phyloP scores from a whole-genome alignment of 2,888 invertebrate species.

The Podotricha telesiphe region DNA sequence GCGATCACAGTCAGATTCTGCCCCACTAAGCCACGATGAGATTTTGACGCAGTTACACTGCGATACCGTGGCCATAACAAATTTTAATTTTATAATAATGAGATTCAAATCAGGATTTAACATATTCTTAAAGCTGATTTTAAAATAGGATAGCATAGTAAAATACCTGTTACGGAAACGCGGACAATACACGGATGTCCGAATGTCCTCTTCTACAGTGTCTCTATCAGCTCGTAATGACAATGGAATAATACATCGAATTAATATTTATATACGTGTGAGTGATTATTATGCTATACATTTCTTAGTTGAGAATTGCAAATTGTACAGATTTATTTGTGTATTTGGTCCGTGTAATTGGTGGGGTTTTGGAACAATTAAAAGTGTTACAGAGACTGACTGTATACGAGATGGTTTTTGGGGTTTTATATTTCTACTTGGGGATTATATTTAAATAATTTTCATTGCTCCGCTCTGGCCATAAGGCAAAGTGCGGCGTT shows the following conservation, averaged over 20 bases:
- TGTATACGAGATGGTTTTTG: not conserved
- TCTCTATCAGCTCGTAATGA: slow-evolving; percentile 33
- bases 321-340: not conserved
- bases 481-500: too few relatives aligned
- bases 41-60: too few relatives aligned
- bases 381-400: too few relatives aligned
- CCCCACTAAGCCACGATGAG: too few relatives aligned
- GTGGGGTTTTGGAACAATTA: too few relatives aligned
- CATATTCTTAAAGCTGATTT: slow-evolving; percentile 1
- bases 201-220: slow-evolving; percentile 41
- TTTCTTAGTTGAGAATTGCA: not conserved
- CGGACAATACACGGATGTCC: slow-evolving; percentile 46
- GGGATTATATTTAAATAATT: too few relatives aligned
- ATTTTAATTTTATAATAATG: not conserved
- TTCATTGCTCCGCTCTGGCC: too few relatives aligned
- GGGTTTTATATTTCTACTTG: too few relatives aligned
- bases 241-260: slow-evolving; percentile 36
- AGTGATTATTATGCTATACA: not conserved
- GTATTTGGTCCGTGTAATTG: too few relatives aligned
- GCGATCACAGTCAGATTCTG: too few relatives aligned
- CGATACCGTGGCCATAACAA: too few relatives aligned
- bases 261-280: slow-evolving; percentile 18
- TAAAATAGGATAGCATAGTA: slow-evolving; percentile 18
- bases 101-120: slow-evolving; percentile 6
- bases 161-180: slow-evolving; percentile 34